These are phyloP conservation scores for Isichthys henryi DNA, from an alignment of 2,113 vertebrate genomes.

Conservation along the genomic window DNA sequence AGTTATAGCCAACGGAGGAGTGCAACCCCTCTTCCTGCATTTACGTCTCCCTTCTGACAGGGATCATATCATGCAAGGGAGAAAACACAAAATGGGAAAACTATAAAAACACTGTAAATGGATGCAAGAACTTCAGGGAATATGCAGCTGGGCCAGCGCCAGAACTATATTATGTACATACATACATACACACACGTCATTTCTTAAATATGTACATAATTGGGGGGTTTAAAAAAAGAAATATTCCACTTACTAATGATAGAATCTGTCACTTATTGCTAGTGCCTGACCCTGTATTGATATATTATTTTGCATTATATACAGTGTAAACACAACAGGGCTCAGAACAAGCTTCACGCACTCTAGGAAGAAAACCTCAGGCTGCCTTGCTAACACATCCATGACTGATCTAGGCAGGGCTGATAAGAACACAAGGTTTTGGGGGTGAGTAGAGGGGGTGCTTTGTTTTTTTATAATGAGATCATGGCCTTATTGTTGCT, in stretches of 20 bases:
- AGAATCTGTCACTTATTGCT: constrained; percentile 53
- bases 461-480: background rate
- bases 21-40: constrained; percentile 42
- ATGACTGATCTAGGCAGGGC: constrained; percentile 13
- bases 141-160: constrained; percentile 52
- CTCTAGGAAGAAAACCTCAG: constrained; percentile 17
- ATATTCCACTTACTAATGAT: constrained; percentile 48
- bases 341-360: constrained; percentile 34
- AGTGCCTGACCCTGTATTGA: constrained; percentile 61
- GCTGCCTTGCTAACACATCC: constrained; percentile 9
- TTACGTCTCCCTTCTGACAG: constrained; percentile 65
- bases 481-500: background rate
- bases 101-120: constrained; percentile 37
- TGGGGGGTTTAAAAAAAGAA: constrained; percentile 40
- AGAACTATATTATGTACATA: constrained; percentile 39
- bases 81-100: constrained; percentile 58
- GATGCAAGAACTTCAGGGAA: constrained; percentile 52
- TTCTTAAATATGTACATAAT: constrained; percentile 62
- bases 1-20: constrained; percentile 61
- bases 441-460: background rate
- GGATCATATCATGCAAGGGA: constrained; percentile 72
- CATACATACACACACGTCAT: background rate
- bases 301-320: constrained; percentile 65
- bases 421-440: background rate
- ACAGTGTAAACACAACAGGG: constrained; percentile 89